Evolutionary conservation across 2,888 invertebrate genomes (phyloP), one percentile per base, ranked within the genome.

Genomic region (Drosophila borborema): DNA sequence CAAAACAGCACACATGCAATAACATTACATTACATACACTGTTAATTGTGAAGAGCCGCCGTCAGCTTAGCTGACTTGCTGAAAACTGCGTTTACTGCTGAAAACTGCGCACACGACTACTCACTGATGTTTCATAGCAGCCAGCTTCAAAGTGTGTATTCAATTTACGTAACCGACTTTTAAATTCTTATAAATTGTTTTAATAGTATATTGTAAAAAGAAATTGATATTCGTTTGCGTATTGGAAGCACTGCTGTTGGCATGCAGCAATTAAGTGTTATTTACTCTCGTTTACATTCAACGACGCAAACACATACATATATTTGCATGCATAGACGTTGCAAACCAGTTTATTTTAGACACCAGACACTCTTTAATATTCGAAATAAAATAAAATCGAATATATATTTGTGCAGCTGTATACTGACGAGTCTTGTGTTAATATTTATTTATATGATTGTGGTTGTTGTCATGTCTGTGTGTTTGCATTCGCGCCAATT

Each of bases 341-440:
- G 40, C 55, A 41, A 58, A 36, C 53, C 38, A 34, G 74, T 64
- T 74, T 64, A 62, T 59, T 77, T 56, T 60, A 53, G 40, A 48
- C 49, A 40, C 28, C 51, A 58, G 60, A 46, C 43, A 45, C 31
- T 16, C 40, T 62, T 56, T 46, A 49, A 75, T 72, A 56, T 67
- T 48, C n/a, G n/a, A 41, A 54, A 23, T 16, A 23, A 18, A 40
- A 55, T 18, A 12, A 56, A 64, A 67, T 3, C n/a, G n/a, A 16
- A 54, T 54, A 54, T 53, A 54, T 55, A 62, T 67, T 64, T 73
- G 53, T 38, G 46, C 73, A 75, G 65, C 72, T 55, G 64, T 58
- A 48, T 23, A 41, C 41, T 46, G 48, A 36, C 61, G 55, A 46
- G 56, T 65, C 59, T 72, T 63, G 56, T 61, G 61, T 61, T 60